phyloP scores from a whole-genome alignment of 2,113 vertebrate genomes.

The Trochalopteron elliotii region DNA sequence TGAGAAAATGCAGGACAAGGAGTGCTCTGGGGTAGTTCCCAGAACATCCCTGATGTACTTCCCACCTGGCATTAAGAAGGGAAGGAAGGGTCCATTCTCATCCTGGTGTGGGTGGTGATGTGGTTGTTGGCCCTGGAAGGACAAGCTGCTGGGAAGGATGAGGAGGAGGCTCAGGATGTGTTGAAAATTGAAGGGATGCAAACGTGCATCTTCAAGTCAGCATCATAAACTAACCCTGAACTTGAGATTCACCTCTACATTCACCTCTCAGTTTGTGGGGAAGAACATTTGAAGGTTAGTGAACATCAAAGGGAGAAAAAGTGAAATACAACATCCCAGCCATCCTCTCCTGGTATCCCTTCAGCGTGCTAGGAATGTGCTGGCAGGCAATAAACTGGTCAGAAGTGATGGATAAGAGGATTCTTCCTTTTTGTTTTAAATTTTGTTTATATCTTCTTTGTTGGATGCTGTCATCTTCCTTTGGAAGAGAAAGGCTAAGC shows the following conservation, averaged over 20 bases:
- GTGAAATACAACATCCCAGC: not conserved
- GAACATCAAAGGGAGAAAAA: not conserved
- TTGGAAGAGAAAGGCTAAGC: not conserved
- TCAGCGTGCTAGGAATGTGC: fast-evolving
- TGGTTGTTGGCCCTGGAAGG: not conserved
- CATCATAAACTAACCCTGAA: not conserved
- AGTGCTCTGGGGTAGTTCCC: not conserved
- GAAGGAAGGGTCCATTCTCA: not conserved
- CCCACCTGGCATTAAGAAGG: not conserved
- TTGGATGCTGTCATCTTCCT: not conserved
- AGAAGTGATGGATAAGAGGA: not conserved
- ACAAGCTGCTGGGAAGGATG: not conserved
- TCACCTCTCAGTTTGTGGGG: not conserved
- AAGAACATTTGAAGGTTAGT: not conserved
- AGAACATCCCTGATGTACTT: not conserved
- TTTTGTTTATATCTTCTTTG: not conserved
- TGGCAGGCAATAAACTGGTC: not conserved
- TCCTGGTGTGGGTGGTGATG: no score
- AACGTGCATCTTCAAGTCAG: not conserved
- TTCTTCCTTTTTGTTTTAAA: not conserved
- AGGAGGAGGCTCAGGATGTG: not conserved
- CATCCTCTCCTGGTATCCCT: not conserved
- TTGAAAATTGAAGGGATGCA: not conserved
- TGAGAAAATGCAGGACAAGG: not conserved
- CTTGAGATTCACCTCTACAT: not conserved